These are phyloP conservation scores for Pelodiscus sinensis DNA, from an alignment of 2,113 vertebrate species.

Conservation along the genomic window DNA sequence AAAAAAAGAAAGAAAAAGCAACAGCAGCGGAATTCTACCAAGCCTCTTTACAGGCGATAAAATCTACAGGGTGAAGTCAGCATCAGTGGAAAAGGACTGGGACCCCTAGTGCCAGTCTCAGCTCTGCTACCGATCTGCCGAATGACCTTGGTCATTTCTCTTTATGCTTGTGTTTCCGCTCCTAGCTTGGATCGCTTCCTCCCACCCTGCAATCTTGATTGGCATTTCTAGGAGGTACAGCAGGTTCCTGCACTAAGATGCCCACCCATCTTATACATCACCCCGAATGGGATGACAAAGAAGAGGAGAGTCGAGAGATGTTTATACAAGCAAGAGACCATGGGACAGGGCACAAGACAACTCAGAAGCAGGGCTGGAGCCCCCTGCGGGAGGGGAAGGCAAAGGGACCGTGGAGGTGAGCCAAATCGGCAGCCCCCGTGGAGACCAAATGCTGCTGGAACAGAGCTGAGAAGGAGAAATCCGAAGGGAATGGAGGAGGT, in stretches of 20 bases:
- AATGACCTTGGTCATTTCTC: neutral
- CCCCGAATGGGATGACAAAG: neutral
- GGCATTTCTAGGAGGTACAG: neutral
- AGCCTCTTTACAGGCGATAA: neutral
- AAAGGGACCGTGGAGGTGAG: neutral
- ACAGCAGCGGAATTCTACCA: neutral
- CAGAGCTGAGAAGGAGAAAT: fast-evolving
- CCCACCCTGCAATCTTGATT: neutral
- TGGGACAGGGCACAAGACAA: fast-evolving
- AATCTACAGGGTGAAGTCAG: neutral
- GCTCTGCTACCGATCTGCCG: neutral
- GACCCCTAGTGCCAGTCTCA: fast-evolving
- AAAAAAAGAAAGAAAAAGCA: too few relatives aligned
- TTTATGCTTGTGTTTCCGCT: neutral
- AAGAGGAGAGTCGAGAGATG: neutral
- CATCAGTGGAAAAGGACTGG: neutral
- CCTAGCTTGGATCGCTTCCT: neutral
- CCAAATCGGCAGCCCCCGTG: neutral
- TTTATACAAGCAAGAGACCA: neutral
- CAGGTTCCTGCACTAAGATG: neutral
- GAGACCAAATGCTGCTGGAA: fast-evolving
- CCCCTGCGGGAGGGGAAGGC: fast-evolving
- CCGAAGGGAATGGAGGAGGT: neutral
- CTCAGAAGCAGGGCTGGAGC: fast-evolving
- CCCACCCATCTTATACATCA: neutral